Evolutionary conservation across 1,140 invertebrate genomes (phyloP).

Genomic region (Artemia franciscana): DNA sequence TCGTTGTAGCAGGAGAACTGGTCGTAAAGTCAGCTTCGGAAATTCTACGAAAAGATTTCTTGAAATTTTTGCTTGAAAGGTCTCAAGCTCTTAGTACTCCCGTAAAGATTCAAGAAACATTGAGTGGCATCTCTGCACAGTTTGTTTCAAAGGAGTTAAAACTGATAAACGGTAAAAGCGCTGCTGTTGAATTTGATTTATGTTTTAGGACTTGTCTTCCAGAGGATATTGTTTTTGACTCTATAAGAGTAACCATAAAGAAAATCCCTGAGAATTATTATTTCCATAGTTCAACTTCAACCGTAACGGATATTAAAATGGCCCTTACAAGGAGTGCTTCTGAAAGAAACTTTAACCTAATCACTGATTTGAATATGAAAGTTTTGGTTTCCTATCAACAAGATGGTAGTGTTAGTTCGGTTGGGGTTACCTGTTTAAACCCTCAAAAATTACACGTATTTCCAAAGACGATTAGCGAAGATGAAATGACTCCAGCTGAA

Average conservation of each 20-base stretch:
- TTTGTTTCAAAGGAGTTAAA: background rate
- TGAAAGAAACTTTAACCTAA: background rate
- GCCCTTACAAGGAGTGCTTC: background rate
- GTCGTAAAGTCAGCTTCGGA: background rate
- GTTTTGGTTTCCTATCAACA: conserved; percentile 7
- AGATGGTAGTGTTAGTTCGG: conserved; percentile 8
- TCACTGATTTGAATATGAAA: conserved; percentile 4
- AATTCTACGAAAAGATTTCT: background rate
- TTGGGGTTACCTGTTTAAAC: conserved; percentile 5
- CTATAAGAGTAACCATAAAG: background rate
- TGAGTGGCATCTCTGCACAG: background rate
- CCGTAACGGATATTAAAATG: background rate
- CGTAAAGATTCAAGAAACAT: background rate
- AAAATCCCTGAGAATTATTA: conserved; percentile 9
- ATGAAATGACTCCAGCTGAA: background rate
- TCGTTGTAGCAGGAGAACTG: background rate
- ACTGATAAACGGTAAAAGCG: background rate
- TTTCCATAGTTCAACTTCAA: conserved; percentile 1
- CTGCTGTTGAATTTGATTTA: background rate
- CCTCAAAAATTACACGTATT: conserved; percentile 4
- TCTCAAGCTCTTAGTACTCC: background rate
- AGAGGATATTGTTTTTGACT: background rate
- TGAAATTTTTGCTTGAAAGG: background rate
- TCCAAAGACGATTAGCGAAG: background rate
- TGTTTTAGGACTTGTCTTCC: background rate